Evolutionary conservation across 2,888 invertebrate species (phyloP), one percentile per base, ranked within the genome.

Genomic region (Plebejus argus): DNA sequence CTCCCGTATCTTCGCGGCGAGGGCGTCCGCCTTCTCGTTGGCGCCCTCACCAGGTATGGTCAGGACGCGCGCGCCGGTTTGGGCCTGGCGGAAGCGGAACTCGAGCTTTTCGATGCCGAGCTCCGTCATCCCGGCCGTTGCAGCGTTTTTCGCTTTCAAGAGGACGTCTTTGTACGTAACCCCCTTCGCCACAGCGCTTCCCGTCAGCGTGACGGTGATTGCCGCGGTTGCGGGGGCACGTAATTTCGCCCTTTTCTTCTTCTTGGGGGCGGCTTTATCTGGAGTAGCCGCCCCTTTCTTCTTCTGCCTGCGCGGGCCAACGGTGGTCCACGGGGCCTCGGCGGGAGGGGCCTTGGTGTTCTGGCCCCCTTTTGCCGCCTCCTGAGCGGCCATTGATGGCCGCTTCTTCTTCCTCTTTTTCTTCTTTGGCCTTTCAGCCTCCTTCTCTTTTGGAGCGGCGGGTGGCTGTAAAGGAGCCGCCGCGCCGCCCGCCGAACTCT

Each of bases 11-110:
- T 66, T 66, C 1, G 77, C 74, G 0, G 77, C 76, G 0, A 82
- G 79, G 61, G 81, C 81, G 33, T 82, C 81, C 8, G 76, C 70
- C 35, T 49, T 75, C 23, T 20, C 15, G n/a, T 61, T 6, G 33
- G 6, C 28, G 18, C 7, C 53, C 7, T 28, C 61, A 3, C 76
- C 76, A n/a, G 39, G 20, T 3, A 76, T 6, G 15, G 18, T 12
- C 10, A 76, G 33, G 39, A 76, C 18, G 20, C 58, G 58, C 2
- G 76, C 76, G 20, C 75, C 75, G 2, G 75, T 75, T 35, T 70
- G 33, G 23, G 70, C 70, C 28, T 6, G 70, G 18, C 70, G 70
- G 20, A n/a, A 72, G 6, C 33, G 70, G 20, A 39, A 49, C 1
- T 20, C n/a, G 35, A 72, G 20, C 7, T 7, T 39, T 2, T 6